Evolutionary conservation across 2,888 invertebrate species (phyloP).

Genomic region (Alcis repandata): DNA sequence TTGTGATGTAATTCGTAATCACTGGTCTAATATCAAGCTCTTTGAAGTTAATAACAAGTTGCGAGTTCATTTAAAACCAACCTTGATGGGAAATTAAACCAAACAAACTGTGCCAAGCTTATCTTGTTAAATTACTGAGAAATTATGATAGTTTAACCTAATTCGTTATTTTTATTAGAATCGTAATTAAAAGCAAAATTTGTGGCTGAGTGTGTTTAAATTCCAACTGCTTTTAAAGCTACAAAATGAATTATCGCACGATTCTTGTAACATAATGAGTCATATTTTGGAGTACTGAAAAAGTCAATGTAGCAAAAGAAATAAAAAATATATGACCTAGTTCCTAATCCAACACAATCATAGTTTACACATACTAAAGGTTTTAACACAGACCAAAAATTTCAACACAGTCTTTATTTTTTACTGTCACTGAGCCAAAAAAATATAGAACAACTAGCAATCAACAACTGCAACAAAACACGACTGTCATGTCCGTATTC

Average conservation of each 20-base stretch:
- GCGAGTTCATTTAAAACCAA: constrained; percentile 22
- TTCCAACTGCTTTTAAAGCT: too few relatives aligned
- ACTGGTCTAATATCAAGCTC: constrained; percentile 24
- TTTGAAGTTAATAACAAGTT: constrained; percentile 32
- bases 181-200: too few relatives aligned
- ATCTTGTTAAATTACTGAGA: not conserved
- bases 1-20: constrained; percentile 26
- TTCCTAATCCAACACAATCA: too few relatives aligned
- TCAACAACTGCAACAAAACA: not conserved
- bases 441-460: not conserved
- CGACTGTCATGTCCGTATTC: constrained; percentile 6
- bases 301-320: too few relatives aligned
- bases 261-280: too few relatives aligned
- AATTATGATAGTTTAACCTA: constrained; percentile 9
- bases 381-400: too few relatives aligned
- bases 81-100: constrained; percentile 9
- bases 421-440: not conserved
- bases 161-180: not conserved
- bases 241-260: too few relatives aligned
- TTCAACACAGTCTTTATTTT: too few relatives aligned
- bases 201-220: too few relatives aligned
- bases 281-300: too few relatives aligned
- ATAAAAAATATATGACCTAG: too few relatives aligned
- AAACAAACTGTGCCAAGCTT: constrained; percentile 7
- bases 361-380: too few relatives aligned